Base-by-base conservation (phyloP, 2,888 invertebrate species). In the Heteromyza rotundicornis region DNA sequence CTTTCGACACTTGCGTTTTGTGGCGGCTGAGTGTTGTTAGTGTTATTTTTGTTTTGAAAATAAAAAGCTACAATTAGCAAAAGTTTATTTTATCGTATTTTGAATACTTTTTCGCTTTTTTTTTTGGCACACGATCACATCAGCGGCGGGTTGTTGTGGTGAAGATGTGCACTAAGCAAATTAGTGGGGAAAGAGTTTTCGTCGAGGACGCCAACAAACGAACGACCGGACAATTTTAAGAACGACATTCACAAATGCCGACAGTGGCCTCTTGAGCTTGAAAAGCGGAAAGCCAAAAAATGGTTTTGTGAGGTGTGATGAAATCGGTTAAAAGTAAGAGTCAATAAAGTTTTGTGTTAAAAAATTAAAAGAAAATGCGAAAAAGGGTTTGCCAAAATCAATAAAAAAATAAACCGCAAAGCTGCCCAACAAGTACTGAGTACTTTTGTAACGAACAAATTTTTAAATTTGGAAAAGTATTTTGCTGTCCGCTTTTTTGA, bases 161-260 rank as follows among this genome's bases (percentile, higher is more conserved):
- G 54, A 36, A 12, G 14, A n/a, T 53, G 53, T 27, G 53, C 27
- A 7, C 10, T 16, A 53, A 54, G 19, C 54, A 35, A 54, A 54
- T 36, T 54, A 36, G 54, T 54, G 54, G 54, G 54, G 53, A 10
- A 53, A 53, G 10, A 27, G 24, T 24, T 17, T 23, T 53, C 32
- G 27, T 5, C 27, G 51, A 23, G n/a, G n/a, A n/a, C n/a, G n/a
- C n/a, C n/a, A n/a, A n/a, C n/a, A n/a, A n/a, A n/a, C n/a, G n/a
- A n/a, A n/a, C n/a, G n/a, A n/a, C n/a, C n/a, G n/a, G n/a, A n/a
- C n/a, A n/a, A n/a, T n/a, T n/a, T n/a, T n/a, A n/a, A n/a, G n/a
- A n/a, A n/a, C n/a, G n/a, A n/a, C n/a, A n/a, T n/a, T n/a, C n/a
- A n/a, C n/a, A n/a, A n/a, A n/a, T n/a, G n/a, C n/a, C n/a, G n/a